phyloP scores from a whole-genome alignment of 1,140 invertebrate species.

The Polypedilum pembai region DNA sequence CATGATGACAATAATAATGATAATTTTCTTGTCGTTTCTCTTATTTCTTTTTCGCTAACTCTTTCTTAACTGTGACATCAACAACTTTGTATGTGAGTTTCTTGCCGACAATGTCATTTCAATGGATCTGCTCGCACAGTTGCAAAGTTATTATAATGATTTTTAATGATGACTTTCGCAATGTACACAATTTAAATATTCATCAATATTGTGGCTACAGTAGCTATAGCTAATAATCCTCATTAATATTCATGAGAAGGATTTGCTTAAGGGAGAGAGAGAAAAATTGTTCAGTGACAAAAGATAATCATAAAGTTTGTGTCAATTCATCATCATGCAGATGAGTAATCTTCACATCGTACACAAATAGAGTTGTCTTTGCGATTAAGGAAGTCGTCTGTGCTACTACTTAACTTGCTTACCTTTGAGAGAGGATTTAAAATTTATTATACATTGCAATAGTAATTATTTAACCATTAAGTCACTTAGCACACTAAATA shows the following conservation, averaged over 20 bases:
- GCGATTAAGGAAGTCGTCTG: too few relatives aligned
- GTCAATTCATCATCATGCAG: too few relatives aligned
- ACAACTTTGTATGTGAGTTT: not conserved
- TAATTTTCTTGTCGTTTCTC: constrained; percentile 12
- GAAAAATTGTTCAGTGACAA: too few relatives aligned
- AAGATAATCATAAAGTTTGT: too few relatives aligned
- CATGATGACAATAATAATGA: not conserved
- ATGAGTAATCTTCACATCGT: too few relatives aligned
- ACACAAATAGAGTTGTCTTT: too few relatives aligned
- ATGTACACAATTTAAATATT: not conserved
- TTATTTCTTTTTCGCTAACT: not conserved
- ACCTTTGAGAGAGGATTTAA: too few relatives aligned
- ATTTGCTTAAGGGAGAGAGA: not conserved
- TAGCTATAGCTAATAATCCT: not conserved
- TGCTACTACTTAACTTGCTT: too few relatives aligned
- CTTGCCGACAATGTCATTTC: constrained; percentile 3
- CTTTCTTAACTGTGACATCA: not conserved
- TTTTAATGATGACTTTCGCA: constrained; percentile 11
- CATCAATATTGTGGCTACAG: not conserved
- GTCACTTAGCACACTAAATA: not conserved
- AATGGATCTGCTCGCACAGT: not conserved
- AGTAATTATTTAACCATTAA: constrained; percentile 5
- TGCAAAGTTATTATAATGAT: constrained; percentile 5
- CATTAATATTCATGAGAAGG: constrained; percentile 9
- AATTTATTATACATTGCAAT: not conserved